Evolutionary conservation across 2,797 vertebrate species (phyloP).

Genomic region (Buphagus erythrorhynchus): DNA sequence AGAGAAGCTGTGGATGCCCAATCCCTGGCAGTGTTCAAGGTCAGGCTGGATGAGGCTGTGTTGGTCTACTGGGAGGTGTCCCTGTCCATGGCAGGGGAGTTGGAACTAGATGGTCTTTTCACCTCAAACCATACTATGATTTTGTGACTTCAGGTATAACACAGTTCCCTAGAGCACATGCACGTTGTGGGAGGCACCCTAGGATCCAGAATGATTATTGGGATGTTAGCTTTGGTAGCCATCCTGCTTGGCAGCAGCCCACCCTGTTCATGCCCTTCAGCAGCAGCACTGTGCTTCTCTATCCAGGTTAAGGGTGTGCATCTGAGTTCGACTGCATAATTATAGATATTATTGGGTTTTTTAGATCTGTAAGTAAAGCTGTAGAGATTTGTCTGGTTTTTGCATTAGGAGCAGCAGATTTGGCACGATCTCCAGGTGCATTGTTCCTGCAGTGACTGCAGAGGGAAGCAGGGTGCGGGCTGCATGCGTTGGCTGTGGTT

Average conservation of each 20-base stretch:
- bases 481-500: not conserved
- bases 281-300: not conserved
- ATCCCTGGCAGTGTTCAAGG: not conserved
- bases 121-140: not conserved
- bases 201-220: not conserved
- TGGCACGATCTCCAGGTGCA: fast-evolving
- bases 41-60: not conserved
- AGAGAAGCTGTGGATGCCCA: not conserved
- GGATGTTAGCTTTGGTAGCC: not conserved
- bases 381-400: not conserved
- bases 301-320: not conserved
- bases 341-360: not conserved
- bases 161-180: not conserved
- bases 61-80: not conserved
- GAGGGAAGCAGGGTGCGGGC: not conserved
- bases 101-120: not conserved
- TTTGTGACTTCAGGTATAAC: not conserved
- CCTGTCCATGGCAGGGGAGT: not conserved
- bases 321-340: not conserved
- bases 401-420: not conserved
- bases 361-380: not conserved
- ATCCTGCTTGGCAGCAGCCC: fast-evolving
- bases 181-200: not conserved
- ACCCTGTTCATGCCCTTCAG: not conserved
- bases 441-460: not conserved